phyloP scores from a whole-genome alignment of 2,888 invertebrate genomes.

The Meandrusa payeni region DNA sequence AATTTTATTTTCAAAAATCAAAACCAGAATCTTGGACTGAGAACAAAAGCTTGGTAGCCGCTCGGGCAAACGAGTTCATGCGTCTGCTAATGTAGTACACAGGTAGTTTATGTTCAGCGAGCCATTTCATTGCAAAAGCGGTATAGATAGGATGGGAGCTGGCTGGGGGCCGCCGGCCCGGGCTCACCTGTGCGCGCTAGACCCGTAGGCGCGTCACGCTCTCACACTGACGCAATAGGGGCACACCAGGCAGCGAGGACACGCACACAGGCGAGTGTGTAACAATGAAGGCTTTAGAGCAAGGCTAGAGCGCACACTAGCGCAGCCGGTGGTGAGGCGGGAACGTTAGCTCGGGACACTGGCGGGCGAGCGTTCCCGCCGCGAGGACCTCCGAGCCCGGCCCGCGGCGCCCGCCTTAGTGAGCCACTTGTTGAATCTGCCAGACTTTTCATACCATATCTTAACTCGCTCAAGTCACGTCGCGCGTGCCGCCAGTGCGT shows the following conservation, averaged over 20 bases:
- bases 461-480: conserved; percentile 48
- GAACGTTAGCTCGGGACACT: conserved; percentile 52
- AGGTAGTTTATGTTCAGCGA: conserved; percentile 63
- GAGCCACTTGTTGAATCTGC: conserved; percentile 75
- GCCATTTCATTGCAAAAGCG: conserved; percentile 66
- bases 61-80: conserved; percentile 35
- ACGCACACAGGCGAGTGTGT: conserved; percentile 29
- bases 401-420: conserved; percentile 59
- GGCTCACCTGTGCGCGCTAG: conserved; percentile 68
- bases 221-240: conserved; percentile 38
- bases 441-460: conserved; percentile 50
- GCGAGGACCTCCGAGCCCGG: conserved; percentile 52
- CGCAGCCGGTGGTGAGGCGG: conserved; percentile 32
- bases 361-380: conserved; percentile 76
- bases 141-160: conserved; percentile 53
- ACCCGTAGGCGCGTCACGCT: conserved; percentile 65
- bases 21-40: too few relatives aligned
- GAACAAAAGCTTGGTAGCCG: conserved; percentile 31
- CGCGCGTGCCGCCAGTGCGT: conserved; percentile 47
- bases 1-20: too few relatives aligned
- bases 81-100: conserved; percentile 59
- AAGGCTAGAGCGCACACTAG: conserved; percentile 31
- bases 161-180: conserved; percentile 65
- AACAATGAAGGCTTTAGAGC: conserved; percentile 38
- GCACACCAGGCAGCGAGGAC: conserved; percentile 26